Evolutionary conservation across 2,113 vertebrate species (phyloP), one percentile per base, ranked within the genome.

Genomic region (Anarrhichthys ocellatus): DNA sequence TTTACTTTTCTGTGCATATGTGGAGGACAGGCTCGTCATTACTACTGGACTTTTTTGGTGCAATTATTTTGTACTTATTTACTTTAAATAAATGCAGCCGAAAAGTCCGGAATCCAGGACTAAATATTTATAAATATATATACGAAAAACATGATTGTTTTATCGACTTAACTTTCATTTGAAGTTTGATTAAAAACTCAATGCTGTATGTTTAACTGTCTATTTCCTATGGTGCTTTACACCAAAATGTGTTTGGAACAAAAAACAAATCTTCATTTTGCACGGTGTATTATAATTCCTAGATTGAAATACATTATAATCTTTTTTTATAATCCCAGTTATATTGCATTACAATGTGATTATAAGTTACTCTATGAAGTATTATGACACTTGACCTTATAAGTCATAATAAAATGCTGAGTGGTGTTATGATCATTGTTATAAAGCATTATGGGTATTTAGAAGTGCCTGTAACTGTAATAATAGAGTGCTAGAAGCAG

Each of bases 171-270:
- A 67, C 8, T 59, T 69, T 24, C 36, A 61, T 32, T 46, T 38
- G 11, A 59, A 59, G n/a, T 56, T 56, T 8, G 8, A 50, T 42
- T 6, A 6, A 27, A n/a, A 18, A 63, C 48, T 32, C 36, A 69
- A 66, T 24, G 59, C 42, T 67, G 63, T 32, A 63, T 36, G 46
- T 73, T 59, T 78, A 59, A 63, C 61, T 67, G 75, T 79, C 44
- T 29, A 73, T 75, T 76, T 50, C 73, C 58, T 42, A 46, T 44
- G 20, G 48, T 48, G 34, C 46, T 76, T 63, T 63, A 9, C 40
- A 66, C 11, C 17, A 38, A 22, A 67, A 64, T 76, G 62, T 69
- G 48, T 38, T 77, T 74, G 40, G 34, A 65, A 58, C 48, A 10
- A 77, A 78, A 6, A 38, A 9, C 38, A 38, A 38, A 38, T 38